Evolutionary conservation across 2,888 invertebrate genomes (phyloP).

Genomic region (Drosophila basisetae): DNA sequence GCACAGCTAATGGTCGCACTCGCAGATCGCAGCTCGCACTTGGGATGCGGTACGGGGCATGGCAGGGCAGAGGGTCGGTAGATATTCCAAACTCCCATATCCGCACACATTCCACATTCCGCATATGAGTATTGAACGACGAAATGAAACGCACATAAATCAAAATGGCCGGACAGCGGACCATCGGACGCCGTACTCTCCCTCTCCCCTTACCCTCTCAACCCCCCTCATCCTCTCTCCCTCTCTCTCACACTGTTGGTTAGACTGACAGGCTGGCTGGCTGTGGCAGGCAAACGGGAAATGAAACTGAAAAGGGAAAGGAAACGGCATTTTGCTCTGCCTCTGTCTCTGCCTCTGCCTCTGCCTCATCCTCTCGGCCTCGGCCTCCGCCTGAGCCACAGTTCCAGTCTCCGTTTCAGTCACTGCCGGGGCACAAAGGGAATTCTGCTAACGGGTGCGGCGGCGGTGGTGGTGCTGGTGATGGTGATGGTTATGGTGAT

Average conservation of each 20-base stretch:
- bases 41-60: slow-evolving; percentile 4
- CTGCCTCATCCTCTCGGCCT: slow-evolving; percentile 13
- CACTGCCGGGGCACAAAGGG: slow-evolving; percentile 16
- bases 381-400: slow-evolving; percentile 12
- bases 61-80: slow-evolving; percentile 10
- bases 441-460: slow-evolving; percentile 58
- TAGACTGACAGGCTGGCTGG: slow-evolving; percentile 75
- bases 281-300: slow-evolving; percentile 73
- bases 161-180: slow-evolving; percentile 85
- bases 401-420: slow-evolving; percentile 6
- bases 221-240: neutral
- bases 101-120: slow-evolving; percentile 80
- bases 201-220: slow-evolving; percentile 4
- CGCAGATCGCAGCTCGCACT: slow-evolving; percentile 32
- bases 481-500: slow-evolving; percentile 34
- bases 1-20: slow-evolving; percentile 78
- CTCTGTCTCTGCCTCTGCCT: slow-evolving; percentile 10
- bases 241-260: slow-evolving; percentile 41
- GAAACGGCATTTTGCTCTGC: slow-evolving; percentile 77
- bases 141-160: slow-evolving; percentile 85
- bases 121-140: slow-evolving; percentile 84
- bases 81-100: slow-evolving; percentile 83
- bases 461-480: slow-evolving; percentile 44
- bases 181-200: slow-evolving; percentile 55
- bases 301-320: slow-evolving; percentile 82